Base-by-base conservation (phyloP, 2,113 vertebrate genomes). In the Oxygymnocypris stewartii region DNA sequence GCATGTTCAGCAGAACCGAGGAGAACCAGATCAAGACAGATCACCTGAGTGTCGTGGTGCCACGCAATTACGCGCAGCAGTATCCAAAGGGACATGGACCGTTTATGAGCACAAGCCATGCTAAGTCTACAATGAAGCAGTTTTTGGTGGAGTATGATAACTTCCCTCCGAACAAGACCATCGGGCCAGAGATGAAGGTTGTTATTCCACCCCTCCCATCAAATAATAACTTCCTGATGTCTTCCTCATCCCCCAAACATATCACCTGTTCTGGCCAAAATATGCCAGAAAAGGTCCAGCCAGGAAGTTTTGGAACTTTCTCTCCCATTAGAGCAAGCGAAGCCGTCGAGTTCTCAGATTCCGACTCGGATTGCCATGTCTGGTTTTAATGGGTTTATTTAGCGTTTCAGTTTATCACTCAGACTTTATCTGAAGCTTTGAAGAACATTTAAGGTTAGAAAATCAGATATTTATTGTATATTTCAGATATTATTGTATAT, bases 301-400 rank as follows among this genome's bases (percentile, higher is more conserved):
- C 83, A 0, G 89, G 88, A 71, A 84, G 57, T 83, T 94, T 95
- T 78, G 88, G 85, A 31, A 92, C 92, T 84, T 96, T 93, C 85
- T 93, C 94, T 12, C 93, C 95, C 0, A 89, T 95, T 35, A 92
- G 93, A 2, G 90, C 90, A 61, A 87, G 87, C 2, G 95, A 96
- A 79, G 71, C 49, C 0, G 87, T 90, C 9, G 93, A 96, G 31
- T 93, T 94, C 82, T 94, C 95, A 0, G 95, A 96, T 90, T 95
- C 94, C 0, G 96, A 96, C 86, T 96, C 94, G 0, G 96, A 96
- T 18, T 97, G 93, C 94, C 54, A 93, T 96, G 59, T 93, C 92
- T 20, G 92, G 91, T 8, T 94, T 95, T 84, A 63, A 73, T 8
- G 91, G 86, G 20, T 94, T 94, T 28, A 88, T 95, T 40, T 83